Base-by-base conservation (phyloP, 2,888 invertebrate genomes). In the Oegoconia quadripuncta region DNA sequence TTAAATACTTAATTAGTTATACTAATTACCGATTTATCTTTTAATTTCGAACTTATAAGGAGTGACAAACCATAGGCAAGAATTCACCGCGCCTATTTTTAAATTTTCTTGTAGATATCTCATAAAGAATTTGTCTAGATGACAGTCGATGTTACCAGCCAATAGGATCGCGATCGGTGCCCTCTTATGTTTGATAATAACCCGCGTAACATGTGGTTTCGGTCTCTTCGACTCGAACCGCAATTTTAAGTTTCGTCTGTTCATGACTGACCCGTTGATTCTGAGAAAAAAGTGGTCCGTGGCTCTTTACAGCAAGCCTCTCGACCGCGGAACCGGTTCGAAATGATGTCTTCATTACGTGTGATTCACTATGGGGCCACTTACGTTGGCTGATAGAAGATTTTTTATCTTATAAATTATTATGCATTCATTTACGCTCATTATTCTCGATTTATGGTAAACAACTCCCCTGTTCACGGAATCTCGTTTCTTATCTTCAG, bases 281-380 rank as follows among this genome's bases (percentile, higher is more conserved):
- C 63, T 47, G 39, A 61, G 63, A 65, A 68, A 58, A 46, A 52
- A 53, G 53, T 54, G 49, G 54, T 52, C 48, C 50, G 50, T 36
- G 48, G 48, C 46, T 57, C 58, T 60, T 59, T 48, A 55, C 44
- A 48, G 52, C 54, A 59, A 52, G 59, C 49, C 53, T 67, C 52
- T 58, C 63, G n/a, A 53, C 59, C 55, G 59, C 46, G 50, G 52
- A 77, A 83, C 86, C 83, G 80, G 86, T 83, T 81, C 54, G 51
- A 70, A 72, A 76, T 74, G 72, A 83, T 82, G 81, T 80, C 83
- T 84, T 84, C 78, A 84, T 84, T 79, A 80, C 68, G 55, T 49
- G 58, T 74, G 77, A 80, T 76, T 78, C 79, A 77, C 64, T 59
- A 59, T 64, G 55, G 48, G 55, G 63, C 63, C 54, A 61, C 55